Evolutionary conservation across 1,140 invertebrate genomes (phyloP).

Genomic region (Cephus cinctus): DNA sequence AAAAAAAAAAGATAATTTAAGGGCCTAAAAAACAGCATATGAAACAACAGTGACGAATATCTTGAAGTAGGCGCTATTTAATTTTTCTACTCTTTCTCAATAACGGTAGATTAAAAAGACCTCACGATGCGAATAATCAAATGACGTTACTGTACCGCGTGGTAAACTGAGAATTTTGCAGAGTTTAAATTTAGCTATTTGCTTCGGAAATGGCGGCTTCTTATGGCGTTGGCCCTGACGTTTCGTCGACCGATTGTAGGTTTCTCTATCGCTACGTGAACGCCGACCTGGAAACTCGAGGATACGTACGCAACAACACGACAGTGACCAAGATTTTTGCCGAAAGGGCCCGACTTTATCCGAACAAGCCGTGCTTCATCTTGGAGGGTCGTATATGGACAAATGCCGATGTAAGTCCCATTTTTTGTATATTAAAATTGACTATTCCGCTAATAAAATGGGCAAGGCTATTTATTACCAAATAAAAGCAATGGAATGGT

Average conservation of each 20-base stretch:
- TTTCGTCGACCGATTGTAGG: too few species aligned
- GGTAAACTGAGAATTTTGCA: too few species aligned
- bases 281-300: slow-evolving; percentile 54
- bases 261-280: slow-evolving; percentile 60
- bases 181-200: too few species aligned
- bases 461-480: neutral
- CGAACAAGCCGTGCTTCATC: slow-evolving; percentile 66
- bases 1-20: too few species aligned
- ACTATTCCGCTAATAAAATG: neutral
- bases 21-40: too few species aligned
- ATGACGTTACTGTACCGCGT: too few species aligned
- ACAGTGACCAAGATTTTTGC: slow-evolving; percentile 64
- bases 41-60: neutral
- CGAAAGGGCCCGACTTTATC: slow-evolving; percentile 55
- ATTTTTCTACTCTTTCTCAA: neutral
- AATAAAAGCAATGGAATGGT: too few species aligned
- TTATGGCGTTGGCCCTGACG: too few species aligned
- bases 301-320: slow-evolving; percentile 57
- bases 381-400: slow-evolving; percentile 72
- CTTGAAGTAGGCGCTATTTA: neutral
- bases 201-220: too few species aligned
- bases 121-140: too few species aligned
- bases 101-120: too few species aligned
- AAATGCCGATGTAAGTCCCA: slow-evolving; percentile 61
- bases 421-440: neutral